A percentile compares a stretch with the other conserved stretches of the same genome.
Evolutionary conservation across 1,140 invertebrate species (phyloP).

Genomic region (Platyura marginata): DNA sequence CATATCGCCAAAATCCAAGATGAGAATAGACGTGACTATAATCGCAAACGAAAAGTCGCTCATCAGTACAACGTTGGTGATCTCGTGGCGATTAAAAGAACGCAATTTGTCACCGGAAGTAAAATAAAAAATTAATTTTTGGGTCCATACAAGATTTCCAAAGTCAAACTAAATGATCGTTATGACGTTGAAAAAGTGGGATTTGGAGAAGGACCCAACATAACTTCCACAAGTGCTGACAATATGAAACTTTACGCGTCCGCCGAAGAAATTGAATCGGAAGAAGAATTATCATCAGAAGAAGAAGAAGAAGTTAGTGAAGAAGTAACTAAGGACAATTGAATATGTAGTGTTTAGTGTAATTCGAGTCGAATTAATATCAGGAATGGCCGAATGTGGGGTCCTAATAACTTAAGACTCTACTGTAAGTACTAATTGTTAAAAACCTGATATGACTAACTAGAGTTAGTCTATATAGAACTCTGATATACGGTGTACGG

Average conservation of each 20-base stretch:
- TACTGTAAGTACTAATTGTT: too few relatives aligned
- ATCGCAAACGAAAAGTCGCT: slow-evolving; percentile 10
- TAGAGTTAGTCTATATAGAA: too few relatives aligned
- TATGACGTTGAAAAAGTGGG: slow-evolving; percentile 7
- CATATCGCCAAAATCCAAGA: too few relatives aligned
- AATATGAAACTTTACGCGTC: slow-evolving; percentile 16
- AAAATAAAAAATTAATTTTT: slow-evolving; percentile 21
- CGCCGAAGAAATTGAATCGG: too few relatives aligned
- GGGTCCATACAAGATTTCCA: slow-evolving; percentile 18
- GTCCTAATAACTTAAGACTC: too few relatives aligned
- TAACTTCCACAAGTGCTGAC: slow-evolving; percentile 12
- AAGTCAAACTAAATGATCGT: slow-evolving; percentile 10
- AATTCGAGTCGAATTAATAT: too few relatives aligned
- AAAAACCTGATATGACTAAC: too few relatives aligned
- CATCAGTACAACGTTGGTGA: slow-evolving; percentile 12
- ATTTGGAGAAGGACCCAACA: slow-evolving; percentile 8
- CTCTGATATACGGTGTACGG: too few relatives aligned
- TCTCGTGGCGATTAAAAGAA: slow-evolving; percentile 20
- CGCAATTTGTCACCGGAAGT: slow-evolving; percentile 15
- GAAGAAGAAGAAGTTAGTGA: neutral
- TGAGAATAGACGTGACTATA: too few relatives aligned
- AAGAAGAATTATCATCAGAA: too few relatives aligned
- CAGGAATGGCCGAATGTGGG: too few relatives aligned
- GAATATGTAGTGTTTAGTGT: neutral
- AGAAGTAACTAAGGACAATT: neutral